These are phyloP conservation scores for Rhamphomyia laevipes DNA, from an alignment of 2,888 invertebrate genomes.

Conservation along the genomic window DNA sequence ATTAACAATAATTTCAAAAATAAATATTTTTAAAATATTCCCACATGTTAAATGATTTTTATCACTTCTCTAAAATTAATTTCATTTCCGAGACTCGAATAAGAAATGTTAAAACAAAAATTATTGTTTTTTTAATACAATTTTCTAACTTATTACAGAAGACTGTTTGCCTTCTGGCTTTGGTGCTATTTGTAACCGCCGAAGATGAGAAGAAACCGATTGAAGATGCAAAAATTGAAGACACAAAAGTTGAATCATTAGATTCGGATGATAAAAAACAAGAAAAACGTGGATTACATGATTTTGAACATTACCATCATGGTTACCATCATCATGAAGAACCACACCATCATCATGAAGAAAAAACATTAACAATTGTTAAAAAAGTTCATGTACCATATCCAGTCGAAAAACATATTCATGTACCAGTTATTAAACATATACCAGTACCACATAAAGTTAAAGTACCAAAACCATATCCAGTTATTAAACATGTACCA, in stretches of 20 bases:
- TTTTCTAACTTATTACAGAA: constrained; percentile 21
- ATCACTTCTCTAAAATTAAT: no score
- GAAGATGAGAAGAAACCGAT: constrained; percentile 49
- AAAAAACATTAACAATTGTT: constrained; percentile 53
- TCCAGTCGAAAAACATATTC: constrained; percentile 60
- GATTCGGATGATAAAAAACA: constrained; percentile 50
- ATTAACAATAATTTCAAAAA: no score
- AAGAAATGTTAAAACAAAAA: no score
- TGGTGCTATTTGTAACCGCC: constrained; percentile 48
- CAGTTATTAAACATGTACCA: constrained; percentile 52
- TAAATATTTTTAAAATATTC: no score
- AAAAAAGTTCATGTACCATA: constrained; percentile 62
- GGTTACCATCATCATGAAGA: constrained; percentile 19
- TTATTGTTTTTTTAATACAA: not conserved
- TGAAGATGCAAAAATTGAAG: constrained; percentile 37
- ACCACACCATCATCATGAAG: constrained; percentile 37
- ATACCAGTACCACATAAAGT: constrained; percentile 47
- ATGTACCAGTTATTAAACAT: constrained; percentile 50
- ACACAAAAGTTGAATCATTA: constrained; percentile 35
- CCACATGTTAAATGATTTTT: no score
- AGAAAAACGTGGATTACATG: constrained; percentile 61
- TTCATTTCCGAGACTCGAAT: no score
- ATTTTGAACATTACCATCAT: constrained; percentile 38
- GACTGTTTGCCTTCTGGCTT: constrained; percentile 38
- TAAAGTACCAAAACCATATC: constrained; percentile 52